Evolutionary conservation across 2,888 invertebrate species (phyloP), one percentile per base, ranked within the genome.

Genomic region (Parelbella ahira): DNA sequence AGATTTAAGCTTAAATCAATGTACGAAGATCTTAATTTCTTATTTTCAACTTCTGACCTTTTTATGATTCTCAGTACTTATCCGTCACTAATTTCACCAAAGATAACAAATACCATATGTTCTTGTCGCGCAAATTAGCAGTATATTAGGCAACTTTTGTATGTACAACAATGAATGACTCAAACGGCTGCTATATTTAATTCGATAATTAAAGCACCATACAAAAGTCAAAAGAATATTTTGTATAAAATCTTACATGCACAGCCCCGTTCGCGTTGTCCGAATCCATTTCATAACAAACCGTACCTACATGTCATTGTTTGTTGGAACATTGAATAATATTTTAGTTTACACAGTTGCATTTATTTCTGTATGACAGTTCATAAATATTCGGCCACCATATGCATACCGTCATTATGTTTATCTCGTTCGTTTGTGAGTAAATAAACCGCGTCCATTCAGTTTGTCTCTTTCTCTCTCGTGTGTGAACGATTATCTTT

Each of bases 261-360:
- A 37, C n/a, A n/a, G n/a, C n/a, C n/a, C n/a, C n/a, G n/a, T n/a
- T n/a, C n/a, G n/a, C 3, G n/a, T 10, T 8, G 7, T 30, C 10
- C 8, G 4, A 11, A 11, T 15, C 19, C 21, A n/a, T 15, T 15
- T 37, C 27, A 36, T 42, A 42, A 43, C 37, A 45, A 37, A 29
- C 1, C 37, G 28, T 34, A 29, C 6, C 21, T 23, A n/a, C n/a
- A n/a, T 10, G 15, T 29, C 18, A 36, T 9, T 38, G 45, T 33
- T 12, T 48, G 46, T 42, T 36, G 30, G 30, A 48, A 44, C 38
- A 34, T 42, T 32, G 43, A 39, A 42, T 47, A 39, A 44, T 7
- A 28, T 21, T 29, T 54, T 47, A 57, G 65, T 74, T 71, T 68
- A 70, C 62, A 64, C 76, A 77, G 72, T 63, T 75, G 63, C 60